Evolutionary conservation across 2,797 vertebrate species (phyloP), one percentile per base, ranked within the genome.

Genomic region (Acipenser oxyrinchus): DNA sequence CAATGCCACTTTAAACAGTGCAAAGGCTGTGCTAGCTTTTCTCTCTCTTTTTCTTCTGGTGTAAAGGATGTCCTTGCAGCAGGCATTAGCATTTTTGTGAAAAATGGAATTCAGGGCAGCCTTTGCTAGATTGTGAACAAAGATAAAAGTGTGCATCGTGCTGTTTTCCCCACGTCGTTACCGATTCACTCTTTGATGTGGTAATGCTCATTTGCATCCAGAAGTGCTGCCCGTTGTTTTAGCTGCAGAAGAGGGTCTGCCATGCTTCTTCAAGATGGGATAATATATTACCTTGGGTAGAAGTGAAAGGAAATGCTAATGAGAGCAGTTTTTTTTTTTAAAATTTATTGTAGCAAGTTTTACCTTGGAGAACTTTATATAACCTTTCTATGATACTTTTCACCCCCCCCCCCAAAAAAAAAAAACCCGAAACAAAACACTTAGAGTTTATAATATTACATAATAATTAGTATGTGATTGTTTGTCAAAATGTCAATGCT

Each of bases 101-200:
- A 86, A 95, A 94, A 92, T 84, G 83, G 90, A 94, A 92, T 93
- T 91, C 78, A 77, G 76, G 80, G 85, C 77, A 77, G 73, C 83
- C 88, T 89, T 73, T 86, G 83, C 86, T 88, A 90, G 91, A 91
- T 88, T 87, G 80, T 91, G 86, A 83, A 87, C 85, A 85, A 86
- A 94, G 90, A 94, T 92, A 89, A 92, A 94, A 95, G 92, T 92
- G 89, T 89, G 85, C 81, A 86, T 90, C 83, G 68, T 86, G 87
- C 86, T 84, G 84, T 85, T 91, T 83, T 90, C 77, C 83, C 70
- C 13, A n/a, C 68, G 76, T 75, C 82, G 83, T 81, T 78, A 60
- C 81, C 78, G 1, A 81, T 77, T 71, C 76, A 73, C 77, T 80
- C 88, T 97, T 98, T 98, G 94, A 98, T 97, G 91, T 96, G 93